Conservation (phyloP, 1,140 invertebrate genomes). For the Delia radicum region DNA sequence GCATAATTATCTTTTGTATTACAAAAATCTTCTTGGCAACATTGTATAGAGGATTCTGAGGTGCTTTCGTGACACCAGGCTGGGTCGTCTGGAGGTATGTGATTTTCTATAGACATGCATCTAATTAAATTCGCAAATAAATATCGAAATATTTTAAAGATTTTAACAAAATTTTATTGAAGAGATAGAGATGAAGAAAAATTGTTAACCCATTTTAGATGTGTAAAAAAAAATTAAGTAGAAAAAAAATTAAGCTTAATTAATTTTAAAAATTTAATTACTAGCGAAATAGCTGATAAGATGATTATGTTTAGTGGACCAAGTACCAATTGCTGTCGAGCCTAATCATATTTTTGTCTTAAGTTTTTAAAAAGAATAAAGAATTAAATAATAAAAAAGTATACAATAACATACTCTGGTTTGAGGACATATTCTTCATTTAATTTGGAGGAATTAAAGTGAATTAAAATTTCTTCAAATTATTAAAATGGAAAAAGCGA, state of each 20-base stretch:
- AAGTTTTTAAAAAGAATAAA: too few relatives aligned
- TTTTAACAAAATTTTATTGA: neutral
- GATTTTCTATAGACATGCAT: conserved; percentile 64
- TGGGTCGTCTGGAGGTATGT: conserved; percentile 69
- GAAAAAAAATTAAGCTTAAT: neutral
- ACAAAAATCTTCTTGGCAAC: conserved; percentile 65
- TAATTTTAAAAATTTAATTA: neutral
- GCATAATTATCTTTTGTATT: conserved; percentile 59
- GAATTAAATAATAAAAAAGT: too few relatives aligned
- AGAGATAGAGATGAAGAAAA: neutral
- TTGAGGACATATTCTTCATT: too few relatives aligned
- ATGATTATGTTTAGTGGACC: neutral
- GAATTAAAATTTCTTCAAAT: too few relatives aligned
- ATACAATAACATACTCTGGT: too few relatives aligned
- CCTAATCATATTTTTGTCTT: too few relatives aligned
- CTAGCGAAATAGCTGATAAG: neutral
- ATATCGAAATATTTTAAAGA: neutral
- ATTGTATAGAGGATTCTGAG: conserved; percentile 49
- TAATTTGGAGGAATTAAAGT: too few relatives aligned
- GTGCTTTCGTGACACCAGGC: conserved; percentile 59
- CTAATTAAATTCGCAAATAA: conserved; percentile 54
- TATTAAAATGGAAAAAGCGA: too few relatives aligned
- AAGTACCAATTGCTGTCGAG: neutral
- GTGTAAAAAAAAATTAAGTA: neutral
- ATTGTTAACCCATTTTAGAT: neutral